phyloP scores from a whole-genome alignment of 2,113 vertebrate genomes.

The Eudyptes chrysolophus region DNA sequence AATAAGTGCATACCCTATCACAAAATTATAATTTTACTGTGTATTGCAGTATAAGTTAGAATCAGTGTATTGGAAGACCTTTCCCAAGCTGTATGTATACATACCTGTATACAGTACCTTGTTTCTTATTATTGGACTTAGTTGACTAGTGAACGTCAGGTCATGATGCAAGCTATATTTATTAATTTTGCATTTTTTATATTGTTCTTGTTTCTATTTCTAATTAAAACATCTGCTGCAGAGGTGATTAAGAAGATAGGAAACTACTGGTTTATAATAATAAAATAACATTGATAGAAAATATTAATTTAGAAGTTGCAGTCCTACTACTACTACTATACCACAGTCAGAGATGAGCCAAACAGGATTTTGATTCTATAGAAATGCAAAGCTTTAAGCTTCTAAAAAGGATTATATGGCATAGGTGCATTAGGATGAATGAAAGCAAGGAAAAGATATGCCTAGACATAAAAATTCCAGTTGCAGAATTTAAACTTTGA shows the following conservation, averaged over 20 bases:
- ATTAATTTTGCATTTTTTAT: not conserved
- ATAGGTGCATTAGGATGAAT: constrained; percentile 22
- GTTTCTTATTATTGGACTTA: not conserved
- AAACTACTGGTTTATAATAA: not conserved
- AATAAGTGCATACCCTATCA: not conserved
- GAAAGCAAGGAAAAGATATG: not conserved
- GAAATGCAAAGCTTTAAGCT: not conserved
- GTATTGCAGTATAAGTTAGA: not conserved
- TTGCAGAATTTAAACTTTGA: constrained; percentile 10
- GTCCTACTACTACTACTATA: not conserved
- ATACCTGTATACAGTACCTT: not conserved
- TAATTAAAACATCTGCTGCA: not conserved
- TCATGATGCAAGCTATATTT: not conserved
- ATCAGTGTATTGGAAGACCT: not conserved
- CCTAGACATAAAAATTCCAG: constrained; percentile 31
- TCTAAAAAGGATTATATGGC: not conserved
- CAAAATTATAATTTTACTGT: not conserved
- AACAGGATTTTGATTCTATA: not conserved
- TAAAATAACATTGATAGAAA: not conserved
- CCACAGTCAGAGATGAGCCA: not conserved
- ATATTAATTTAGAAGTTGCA: constrained; percentile 4
- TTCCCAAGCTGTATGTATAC: not conserved
- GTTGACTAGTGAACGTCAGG: not conserved
- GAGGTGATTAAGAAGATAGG: not conserved
- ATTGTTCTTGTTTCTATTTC: not conserved